A percentile compares a stretch with the other conserved stretches of the same genome.
phyloP scores from a whole-genome alignment of 2,113 vertebrate genomes.

The Coptodon bakossiorum region DNA sequence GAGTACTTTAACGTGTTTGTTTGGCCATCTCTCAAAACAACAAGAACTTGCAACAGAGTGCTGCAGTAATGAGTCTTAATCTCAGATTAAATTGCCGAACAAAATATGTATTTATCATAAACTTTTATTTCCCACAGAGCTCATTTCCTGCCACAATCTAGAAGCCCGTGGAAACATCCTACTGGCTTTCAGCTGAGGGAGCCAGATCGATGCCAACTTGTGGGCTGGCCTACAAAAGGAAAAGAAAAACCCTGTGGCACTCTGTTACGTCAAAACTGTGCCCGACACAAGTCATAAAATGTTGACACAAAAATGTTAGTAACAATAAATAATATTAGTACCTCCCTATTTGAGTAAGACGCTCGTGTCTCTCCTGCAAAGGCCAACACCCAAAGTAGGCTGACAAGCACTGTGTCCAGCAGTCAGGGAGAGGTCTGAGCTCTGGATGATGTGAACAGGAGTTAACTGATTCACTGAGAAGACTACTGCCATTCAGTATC shows the following conservation, averaged over 20 bases:
- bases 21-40: background rate
- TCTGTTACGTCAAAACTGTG: background rate
- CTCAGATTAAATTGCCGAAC: background rate
- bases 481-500: background rate
- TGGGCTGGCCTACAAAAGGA: background rate
- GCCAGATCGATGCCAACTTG: background rate
- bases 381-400: background rate
- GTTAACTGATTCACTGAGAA: background rate
- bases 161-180: background rate
- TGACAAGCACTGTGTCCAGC: background rate
- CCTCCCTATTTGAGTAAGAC: background rate
- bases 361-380: background rate
- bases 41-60: background rate
- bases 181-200: background rate
- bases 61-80: background rate
- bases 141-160: background rate
- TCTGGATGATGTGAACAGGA: background rate
- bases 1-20: background rate
- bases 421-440: background rate
- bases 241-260: background rate
- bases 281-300: background rate
- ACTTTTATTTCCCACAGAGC: background rate
- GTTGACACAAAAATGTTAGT: background rate
- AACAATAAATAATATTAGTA: background rate
- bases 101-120: background rate